Base-by-base conservation (phyloP, 64 coral and sea anemone species). In the Stylophora pistillata region DNA sequence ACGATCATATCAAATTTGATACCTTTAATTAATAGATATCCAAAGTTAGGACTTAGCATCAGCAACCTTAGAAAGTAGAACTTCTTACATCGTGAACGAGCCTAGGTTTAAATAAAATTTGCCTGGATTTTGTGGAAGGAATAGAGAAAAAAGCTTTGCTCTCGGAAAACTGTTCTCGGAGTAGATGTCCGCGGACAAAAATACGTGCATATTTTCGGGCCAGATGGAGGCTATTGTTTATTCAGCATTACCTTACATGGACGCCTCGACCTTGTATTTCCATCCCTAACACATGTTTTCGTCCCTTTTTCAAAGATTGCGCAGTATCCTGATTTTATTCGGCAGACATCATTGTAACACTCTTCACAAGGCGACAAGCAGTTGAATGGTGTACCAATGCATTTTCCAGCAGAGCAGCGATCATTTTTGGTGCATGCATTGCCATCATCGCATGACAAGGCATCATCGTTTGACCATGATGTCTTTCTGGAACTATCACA, bases 301-400 rank as follows among this genome's bases (percentile, higher is more conserved):
- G 53, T 13, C 18, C 86, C 71, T 56, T 78, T 82, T 15, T 79
- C 27, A 15, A 85, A 58, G 28, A 95, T 95, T 1, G 88, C 56
- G 73, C 94, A 95, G 72, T 88, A 77, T 21, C 89, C 94, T 25
- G 62, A 18, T 18, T 91, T 91, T 9, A 91, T 33, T 27, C 34
- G 84, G 57, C 94, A 95, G 20, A 72, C 85, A 77, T 25, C 74
- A 34, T 89, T 89, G 84, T 95, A 85, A 89, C 87, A 78, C 47
- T 59, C 56, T 85, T 95, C 94, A 82, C 94, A 95, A 4, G 37
- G 7, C 56, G 94, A 56, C 6, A 91, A 73, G 31, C 94, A 92
- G 28, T 17, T 78, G 86, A 88, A 91, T 9, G 69, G 85, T 69
- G 85, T 91, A 59, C 94, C 94, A 55, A 31, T 17, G 68, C 94